Percentiles rank a stretch among this genome's conserved stretches.
Conservation (phyloP, 2,888 invertebrate genomes). For the Craniophora ligustri region DNA sequence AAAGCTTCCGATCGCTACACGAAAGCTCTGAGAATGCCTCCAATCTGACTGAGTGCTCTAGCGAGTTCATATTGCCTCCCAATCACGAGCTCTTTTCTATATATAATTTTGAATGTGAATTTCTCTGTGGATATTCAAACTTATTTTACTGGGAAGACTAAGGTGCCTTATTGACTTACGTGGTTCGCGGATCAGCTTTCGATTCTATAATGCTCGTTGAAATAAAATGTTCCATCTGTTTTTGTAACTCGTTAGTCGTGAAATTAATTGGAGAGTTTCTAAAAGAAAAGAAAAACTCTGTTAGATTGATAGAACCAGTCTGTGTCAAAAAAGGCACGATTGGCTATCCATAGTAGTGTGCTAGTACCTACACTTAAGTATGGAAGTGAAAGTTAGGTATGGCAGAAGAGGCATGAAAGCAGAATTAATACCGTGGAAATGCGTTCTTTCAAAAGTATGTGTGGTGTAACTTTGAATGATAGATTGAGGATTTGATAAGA, state of each 20-base stretch:
- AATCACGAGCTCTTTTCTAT: constrained; percentile 65
- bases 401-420: too few species aligned
- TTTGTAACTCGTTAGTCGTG: constrained; percentile 14
- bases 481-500: too few species aligned
- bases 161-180: constrained; percentile 41
- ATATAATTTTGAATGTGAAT: constrained; percentile 61
- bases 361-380: too few species aligned
- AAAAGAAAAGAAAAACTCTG: too few species aligned
- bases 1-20: constrained; percentile 75
- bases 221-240: constrained; percentile 19
- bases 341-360: too few species aligned
- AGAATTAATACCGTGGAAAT: too few species aligned
- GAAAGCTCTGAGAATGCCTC: constrained; percentile 66
- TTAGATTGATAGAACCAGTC: too few species aligned
- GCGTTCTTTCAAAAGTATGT: too few species aligned
- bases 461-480: too few species aligned
- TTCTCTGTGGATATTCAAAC: constrained; percentile 51
- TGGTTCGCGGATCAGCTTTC: constrained; percentile 21
- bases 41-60: constrained; percentile 81
- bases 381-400: too few species aligned
- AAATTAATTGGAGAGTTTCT: constrained; percentile 8
- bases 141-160: constrained; percentile 49
- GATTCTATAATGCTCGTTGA: constrained; percentile 27
- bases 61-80: constrained; percentile 66
- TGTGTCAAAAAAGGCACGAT: too few species aligned